Base-by-base conservation (phyloP, 2,797 vertebrate species). In the Buceros bicornis region DNA sequence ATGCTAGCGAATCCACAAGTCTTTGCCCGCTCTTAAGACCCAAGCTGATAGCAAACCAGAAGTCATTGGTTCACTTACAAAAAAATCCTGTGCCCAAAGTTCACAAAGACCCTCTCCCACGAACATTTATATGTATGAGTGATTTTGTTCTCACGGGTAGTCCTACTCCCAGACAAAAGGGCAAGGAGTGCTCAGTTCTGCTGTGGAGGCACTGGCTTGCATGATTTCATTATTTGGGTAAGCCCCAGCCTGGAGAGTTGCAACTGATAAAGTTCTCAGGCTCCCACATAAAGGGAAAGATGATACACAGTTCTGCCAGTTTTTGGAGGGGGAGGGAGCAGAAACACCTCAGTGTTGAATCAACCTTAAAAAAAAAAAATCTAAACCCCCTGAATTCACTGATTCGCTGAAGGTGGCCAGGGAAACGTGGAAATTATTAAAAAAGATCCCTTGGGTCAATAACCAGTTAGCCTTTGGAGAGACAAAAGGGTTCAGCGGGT, bases 381-480 rank as follows among this genome's bases (percentile, higher is more conserved):
- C 33, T 33, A 60, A 45, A 50, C n/a, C 50, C 64, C 2, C 6
- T n/a, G 43, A 19, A 62, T 78, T 86, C 10, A 4, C 69, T 91
- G 83, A 84, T 91, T 95, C 87, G 31, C 66, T 90, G 80, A 85
- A 73, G 53, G 81, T 73, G 67, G 35, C 35, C 62, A 90, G 66
- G 73, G 85, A 94, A 93, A 90, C 81, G 82, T 6, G 76, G 73
- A 95, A 94, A 95, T 94, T 0, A 94, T 96, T 91, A 19, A 42
- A 47, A 78, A 89, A 90, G 91, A 62, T 87, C 94, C 80, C 91
- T 95, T 62, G 89, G 80, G 96, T 91, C 89, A 95, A 87, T 88
- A 96, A 83, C 47, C 43, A 82, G 85, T 19, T 64, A 65, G 54
- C 58, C 89, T 90, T 91, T 73, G 35, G 87, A 94, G 47, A 84